A percentile compares a stretch with the other conserved stretches of the same genome.
Evolutionary conservation across 2,113 vertebrate species (phyloP).

Genomic region (Beaufortia kweichowensis): DNA sequence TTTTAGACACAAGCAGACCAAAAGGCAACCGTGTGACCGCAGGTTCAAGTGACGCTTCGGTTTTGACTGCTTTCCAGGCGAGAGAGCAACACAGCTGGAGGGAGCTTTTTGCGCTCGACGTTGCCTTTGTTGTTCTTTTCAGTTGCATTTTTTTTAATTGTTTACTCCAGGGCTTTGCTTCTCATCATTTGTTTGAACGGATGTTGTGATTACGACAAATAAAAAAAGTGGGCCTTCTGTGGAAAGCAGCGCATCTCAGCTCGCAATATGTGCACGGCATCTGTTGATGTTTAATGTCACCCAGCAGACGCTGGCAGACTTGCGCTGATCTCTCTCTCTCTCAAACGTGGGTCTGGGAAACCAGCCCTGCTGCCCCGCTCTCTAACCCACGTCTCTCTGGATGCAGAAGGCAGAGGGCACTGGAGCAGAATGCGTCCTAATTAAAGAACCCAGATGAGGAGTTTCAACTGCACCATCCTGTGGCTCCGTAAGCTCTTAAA

Average conservation of each 20-base stretch:
- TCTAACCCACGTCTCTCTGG: slow-evolving; percentile 44
- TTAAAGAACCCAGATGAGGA: slow-evolving; percentile 58
- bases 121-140: slow-evolving; percentile 43
- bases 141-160: slow-evolving; percentile 54
- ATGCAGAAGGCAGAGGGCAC: slow-evolving; percentile 52
- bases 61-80: neutral
- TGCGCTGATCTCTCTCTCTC: slow-evolving; percentile 37
- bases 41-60: neutral
- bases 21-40: neutral
- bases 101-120: slow-evolving; percentile 18
- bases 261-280: slow-evolving; percentile 60
- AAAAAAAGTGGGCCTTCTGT: slow-evolving; percentile 58
- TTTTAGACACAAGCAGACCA: neutral
- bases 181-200: slow-evolving; percentile 61
- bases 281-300: slow-evolving; percentile 66
- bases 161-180: slow-evolving; percentile 49
- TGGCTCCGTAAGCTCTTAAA: slow-evolving; percentile 56
- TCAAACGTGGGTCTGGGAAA: slow-evolving; percentile 38
- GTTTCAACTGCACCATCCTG: slow-evolving; percentile 48
- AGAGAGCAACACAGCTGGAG: slow-evolving; percentile 25
- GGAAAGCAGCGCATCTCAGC: slow-evolving; percentile 54
- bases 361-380: slow-evolving; percentile 25
- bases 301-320: slow-evolving; percentile 58
- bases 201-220: slow-evolving; percentile 61
- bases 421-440: slow-evolving; percentile 61